These are phyloP conservation scores for Nomada flava DNA, from an alignment of 2,888 invertebrate genomes.

Conservation along the genomic window DNA sequence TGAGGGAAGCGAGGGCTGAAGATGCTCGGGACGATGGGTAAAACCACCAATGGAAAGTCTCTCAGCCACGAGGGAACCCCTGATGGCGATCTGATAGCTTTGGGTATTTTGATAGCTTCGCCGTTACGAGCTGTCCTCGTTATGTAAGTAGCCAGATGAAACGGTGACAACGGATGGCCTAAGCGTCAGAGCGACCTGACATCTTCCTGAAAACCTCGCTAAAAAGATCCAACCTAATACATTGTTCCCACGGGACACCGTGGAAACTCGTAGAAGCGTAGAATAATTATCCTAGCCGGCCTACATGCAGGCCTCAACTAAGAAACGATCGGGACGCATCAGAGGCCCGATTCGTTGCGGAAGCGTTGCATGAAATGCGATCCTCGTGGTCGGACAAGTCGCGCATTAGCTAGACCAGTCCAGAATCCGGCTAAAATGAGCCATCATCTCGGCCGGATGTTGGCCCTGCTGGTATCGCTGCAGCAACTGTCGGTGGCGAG, in stretches of 20 bases:
- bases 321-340: neutral
- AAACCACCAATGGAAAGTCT: neutral
- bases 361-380: conserved; percentile 40
- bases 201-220: conserved; percentile 1
- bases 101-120: neutral
- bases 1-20: neutral
- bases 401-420: conserved; percentile 6
- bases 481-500: conserved; percentile 60
- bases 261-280: neutral
- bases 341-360: neutral
- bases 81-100: conserved; percentile 4
- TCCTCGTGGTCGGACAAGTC: conserved; percentile 20
- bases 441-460: conserved; percentile 52
- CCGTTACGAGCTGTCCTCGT: neutral
- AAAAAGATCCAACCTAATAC: neutral
- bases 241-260: neutral
- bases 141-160: neutral
- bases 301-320: neutral
- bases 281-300: neutral
- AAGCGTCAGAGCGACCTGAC: conserved; percentile 6
- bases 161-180: neutral
- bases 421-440: conserved; percentile 46
- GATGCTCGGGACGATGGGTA: conserved; percentile 19
- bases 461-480: conserved; percentile 70
- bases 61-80: neutral